A percentile compares a stretch with the other conserved stretches of the same genome.
phyloP scores from a whole-genome alignment of 2,113 vertebrate species.

The Genyomyrus donnyi region DNA sequence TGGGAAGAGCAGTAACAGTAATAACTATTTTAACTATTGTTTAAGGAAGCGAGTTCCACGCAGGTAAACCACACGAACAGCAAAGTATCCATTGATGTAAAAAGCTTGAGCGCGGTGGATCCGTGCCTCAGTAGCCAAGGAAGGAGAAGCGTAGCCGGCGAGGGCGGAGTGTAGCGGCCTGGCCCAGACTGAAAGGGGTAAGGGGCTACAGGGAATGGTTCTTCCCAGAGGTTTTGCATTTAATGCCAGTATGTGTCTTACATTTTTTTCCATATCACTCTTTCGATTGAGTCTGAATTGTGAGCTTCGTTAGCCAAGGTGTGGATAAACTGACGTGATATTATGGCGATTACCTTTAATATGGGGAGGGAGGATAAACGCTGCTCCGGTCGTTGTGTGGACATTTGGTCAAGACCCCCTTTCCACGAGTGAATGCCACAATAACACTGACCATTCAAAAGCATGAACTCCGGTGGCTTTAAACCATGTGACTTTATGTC shows the following conservation, averaged over 20 bases:
- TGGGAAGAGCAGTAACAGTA: conserved; percentile 49
- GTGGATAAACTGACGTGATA: not conserved
- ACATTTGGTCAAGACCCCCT: not conserved
- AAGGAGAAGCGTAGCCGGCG: conserved; percentile 8
- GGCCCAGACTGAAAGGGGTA: conserved; percentile 19
- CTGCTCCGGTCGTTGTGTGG: not conserved
- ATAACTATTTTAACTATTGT: not conserved
- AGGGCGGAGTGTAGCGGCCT: conserved; percentile 8
- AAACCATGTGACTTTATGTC: not conserved
- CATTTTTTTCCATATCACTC: not conserved
- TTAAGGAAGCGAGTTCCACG: not conserved
- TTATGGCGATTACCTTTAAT: not conserved
- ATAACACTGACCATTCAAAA: not conserved
- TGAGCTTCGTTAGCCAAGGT: not conserved
- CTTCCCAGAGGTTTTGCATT: not conserved
- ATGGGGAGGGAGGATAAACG: not conserved
- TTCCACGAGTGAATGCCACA: not conserved
- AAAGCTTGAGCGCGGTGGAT: not conserved
- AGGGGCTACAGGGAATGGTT: not conserved
- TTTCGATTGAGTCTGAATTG: not conserved
- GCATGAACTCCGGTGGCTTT: not conserved
- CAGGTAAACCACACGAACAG: not conserved
- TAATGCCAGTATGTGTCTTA: not conserved
- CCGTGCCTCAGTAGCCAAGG: not conserved
- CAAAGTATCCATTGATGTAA: not conserved